phyloP scores from a whole-genome alignment of 2,113 vertebrate species.

The Galemys pyrenaicus region DNA sequence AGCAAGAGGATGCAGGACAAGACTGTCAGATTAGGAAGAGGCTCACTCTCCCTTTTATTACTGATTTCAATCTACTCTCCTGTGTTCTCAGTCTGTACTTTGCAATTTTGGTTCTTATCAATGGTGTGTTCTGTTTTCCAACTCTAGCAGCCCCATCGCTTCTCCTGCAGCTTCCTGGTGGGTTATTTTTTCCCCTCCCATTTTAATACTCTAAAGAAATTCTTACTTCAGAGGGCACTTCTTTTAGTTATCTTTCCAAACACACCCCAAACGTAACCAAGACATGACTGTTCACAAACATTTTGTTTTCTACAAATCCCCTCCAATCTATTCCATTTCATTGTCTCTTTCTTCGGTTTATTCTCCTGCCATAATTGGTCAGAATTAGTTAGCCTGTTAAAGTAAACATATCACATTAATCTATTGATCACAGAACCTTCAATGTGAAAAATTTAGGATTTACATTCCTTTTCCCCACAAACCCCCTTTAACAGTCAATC shows the following conservation, averaged over 20 bases:
- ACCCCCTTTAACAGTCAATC: background rate
- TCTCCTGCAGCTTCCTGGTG: background rate
- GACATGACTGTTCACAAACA: background rate
- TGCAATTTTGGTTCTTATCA: background rate
- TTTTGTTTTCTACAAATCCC: background rate
- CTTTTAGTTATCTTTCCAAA: background rate
- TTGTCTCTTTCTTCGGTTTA: background rate
- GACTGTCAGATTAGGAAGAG: background rate
- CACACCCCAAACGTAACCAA: background rate
- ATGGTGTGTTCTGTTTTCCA: background rate
- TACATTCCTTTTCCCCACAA: background rate
- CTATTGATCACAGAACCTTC: background rate
- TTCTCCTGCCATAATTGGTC: background rate
- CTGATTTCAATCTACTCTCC: background rate
- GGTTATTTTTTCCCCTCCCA: background rate
- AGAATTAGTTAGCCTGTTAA: background rate
- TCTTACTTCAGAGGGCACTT: background rate
- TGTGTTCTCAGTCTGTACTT: background rate
- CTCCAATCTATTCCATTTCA: background rate
- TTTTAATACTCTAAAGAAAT: background rate
- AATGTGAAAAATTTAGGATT: background rate
- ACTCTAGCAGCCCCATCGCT: background rate
- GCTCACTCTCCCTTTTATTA: background rate
- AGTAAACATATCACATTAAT: constrained; percentile 2
- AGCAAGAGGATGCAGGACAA: background rate